Evolutionary conservation across 1,140 invertebrate species (phyloP).

Genomic region (Diorhabda sublineata): DNA sequence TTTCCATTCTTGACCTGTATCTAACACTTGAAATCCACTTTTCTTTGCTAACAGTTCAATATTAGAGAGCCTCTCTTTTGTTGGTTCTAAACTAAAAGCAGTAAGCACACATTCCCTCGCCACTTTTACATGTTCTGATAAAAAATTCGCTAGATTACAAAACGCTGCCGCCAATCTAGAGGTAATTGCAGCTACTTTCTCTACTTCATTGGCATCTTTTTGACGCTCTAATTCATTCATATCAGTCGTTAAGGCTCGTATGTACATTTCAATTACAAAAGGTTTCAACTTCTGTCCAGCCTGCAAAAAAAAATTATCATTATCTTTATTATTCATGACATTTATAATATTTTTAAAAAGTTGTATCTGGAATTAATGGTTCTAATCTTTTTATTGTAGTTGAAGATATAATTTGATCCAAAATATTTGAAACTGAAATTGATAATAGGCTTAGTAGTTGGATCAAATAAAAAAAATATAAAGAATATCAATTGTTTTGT

Average conservation of each 20-base stretch:
- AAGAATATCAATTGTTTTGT: no score
- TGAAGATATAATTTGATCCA: no score
- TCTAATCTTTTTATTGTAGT: no score
- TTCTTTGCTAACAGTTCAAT: slow-evolving; percentile 53
- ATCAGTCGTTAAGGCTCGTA: slow-evolving; percentile 67
- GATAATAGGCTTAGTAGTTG: no score
- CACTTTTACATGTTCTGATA: slow-evolving; percentile 54
- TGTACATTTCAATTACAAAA: slow-evolving; percentile 68
- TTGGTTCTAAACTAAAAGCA: slow-evolving; percentile 62
- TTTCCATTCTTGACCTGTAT: slow-evolving; percentile 43
- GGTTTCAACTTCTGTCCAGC: slow-evolving; percentile 58
- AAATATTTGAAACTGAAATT: no score
- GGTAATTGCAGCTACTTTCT: slow-evolving; percentile 52
- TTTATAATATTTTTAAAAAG: no score
- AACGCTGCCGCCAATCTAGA: slow-evolving; percentile 56
- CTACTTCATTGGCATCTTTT: slow-evolving; percentile 54
- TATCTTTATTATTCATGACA: not conserved
- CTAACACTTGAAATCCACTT: slow-evolving; percentile 49
- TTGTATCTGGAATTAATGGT: no score
- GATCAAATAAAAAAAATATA: no score
- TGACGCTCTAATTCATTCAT: slow-evolving; percentile 71
- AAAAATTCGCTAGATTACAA: slow-evolving; percentile 55
- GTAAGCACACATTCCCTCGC: slow-evolving; percentile 62
- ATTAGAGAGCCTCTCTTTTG: slow-evolving; percentile 49
- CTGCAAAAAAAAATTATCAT: slow-evolving; percentile 48